Conservation (phyloP, 2,888 invertebrate genomes). For the Trichacis sp. region DNA sequence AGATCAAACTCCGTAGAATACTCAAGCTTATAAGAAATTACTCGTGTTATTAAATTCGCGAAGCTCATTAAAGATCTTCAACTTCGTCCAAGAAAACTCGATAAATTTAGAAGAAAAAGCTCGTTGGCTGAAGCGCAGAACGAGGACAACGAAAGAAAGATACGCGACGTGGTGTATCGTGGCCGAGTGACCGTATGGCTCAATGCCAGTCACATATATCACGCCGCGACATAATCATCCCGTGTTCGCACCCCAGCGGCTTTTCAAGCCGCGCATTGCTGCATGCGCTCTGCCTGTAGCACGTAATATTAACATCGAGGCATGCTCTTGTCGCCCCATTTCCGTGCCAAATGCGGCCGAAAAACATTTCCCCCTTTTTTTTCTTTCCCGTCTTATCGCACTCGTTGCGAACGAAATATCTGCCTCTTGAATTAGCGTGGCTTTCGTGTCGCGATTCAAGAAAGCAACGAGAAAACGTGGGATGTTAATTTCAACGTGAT, state of each 20-base stretch:
- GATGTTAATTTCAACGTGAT: not conserved
- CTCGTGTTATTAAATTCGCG: too few relatives aligned
- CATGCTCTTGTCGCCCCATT: too few relatives aligned
- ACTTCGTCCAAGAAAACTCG: too few relatives aligned
- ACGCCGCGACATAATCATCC: slow-evolving; percentile 61
- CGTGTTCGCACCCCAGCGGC: slow-evolving; percentile 51
- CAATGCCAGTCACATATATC: slow-evolving; percentile 59
- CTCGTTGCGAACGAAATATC: too few relatives aligned
- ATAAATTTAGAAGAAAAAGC: not conserved
- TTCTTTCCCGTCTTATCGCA: not conserved
- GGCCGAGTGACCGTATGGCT: slow-evolving; percentile 54
- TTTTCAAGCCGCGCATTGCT: slow-evolving; percentile 38
- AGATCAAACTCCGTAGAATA: too few relatives aligned
- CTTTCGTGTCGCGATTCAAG: not conserved
- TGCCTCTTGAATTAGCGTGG: too few relatives aligned
- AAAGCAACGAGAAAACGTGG: not conserved
- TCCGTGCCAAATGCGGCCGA: slow-evolving; percentile 36
- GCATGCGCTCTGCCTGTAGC: slow-evolving; percentile 46
- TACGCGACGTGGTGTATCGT: slow-evolving; percentile 8
- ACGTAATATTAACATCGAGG: slow-evolving; percentile 35
- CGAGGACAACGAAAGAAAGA: slow-evolving; percentile 6
- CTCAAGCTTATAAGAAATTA: too few relatives aligned
- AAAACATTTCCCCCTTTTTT: slow-evolving; percentile 1
- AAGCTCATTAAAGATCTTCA: too few relatives aligned
- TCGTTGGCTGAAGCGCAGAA: not conserved